These are phyloP conservation scores for Actenoides hombroni DNA, from an alignment of 2,113 vertebrate genomes.

Conservation along the genomic window DNA sequence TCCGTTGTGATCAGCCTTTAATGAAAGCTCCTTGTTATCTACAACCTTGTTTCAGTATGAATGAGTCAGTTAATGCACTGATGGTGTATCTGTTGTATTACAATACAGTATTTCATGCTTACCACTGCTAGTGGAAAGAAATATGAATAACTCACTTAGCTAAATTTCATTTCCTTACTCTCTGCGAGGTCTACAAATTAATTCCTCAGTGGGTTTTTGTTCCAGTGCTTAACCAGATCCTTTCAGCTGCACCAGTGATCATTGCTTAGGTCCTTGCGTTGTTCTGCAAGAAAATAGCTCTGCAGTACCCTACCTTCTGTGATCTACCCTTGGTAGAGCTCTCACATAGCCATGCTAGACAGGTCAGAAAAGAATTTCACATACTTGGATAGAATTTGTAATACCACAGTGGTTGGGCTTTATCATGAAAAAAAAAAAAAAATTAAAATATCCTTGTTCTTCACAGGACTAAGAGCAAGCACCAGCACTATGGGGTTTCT, in stretches of 20 bases:
- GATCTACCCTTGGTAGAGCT: background rate
- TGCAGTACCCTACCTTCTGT: background rate
- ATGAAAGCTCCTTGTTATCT: background rate
- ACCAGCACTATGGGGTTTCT: background rate
- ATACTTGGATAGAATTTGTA: background rate
- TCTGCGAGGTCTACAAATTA: background rate
- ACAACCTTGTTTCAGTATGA: background rate
- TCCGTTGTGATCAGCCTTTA: background rate
- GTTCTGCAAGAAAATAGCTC: background rate
- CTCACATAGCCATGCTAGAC: background rate
- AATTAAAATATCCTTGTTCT: background rate
- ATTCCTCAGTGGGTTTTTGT: conserved; percentile 10
- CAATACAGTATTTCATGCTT: background rate
- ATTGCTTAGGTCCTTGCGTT: background rate
- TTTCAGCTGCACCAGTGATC: background rate
- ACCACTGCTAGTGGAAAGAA: background rate
- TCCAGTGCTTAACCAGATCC: conserved; percentile 6
- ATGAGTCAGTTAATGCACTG: background rate
- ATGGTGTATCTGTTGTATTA: background rate
- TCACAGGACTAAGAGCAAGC: background rate
- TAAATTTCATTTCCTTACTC: background rate
- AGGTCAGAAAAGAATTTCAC: background rate
- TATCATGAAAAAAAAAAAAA: background rate
- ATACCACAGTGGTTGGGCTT: background rate
- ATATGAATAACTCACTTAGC: background rate